Evolutionary conservation across 2,888 invertebrate genomes (phyloP).

Genomic region (Odontocolon sp.): DNA sequence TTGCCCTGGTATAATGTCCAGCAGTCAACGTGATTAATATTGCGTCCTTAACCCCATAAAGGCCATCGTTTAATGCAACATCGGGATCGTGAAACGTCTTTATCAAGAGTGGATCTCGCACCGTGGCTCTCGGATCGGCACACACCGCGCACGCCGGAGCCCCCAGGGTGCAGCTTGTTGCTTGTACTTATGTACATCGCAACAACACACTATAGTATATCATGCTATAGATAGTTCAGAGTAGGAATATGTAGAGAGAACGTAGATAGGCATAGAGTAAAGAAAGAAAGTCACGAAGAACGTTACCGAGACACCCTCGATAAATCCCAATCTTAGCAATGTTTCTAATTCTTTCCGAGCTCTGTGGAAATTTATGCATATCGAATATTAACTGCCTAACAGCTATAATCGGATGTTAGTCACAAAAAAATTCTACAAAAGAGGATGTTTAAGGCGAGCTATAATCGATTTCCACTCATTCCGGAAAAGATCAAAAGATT

Average conservation of each 20-base stretch:
- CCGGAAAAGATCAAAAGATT: background rate
- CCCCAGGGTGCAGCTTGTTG: conserved; percentile 29
- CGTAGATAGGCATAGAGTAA: no score
- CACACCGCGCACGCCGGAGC: conserved; percentile 20
- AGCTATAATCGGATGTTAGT: no score
- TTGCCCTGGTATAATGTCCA: conserved; percentile 34
- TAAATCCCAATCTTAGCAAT: background rate
- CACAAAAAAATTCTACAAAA: no score
- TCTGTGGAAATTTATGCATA: no score
- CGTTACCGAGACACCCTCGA: background rate
- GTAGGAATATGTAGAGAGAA: no score
- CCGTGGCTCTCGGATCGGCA: conserved; percentile 28
- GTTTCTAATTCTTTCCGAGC: no score
- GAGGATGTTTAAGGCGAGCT: no score
- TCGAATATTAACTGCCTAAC: no score
- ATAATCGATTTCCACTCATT: background rate
- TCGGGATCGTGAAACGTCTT: conserved; percentile 62
- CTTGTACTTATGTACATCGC: conserved; percentile 27
- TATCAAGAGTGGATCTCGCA: conserved; percentile 59
- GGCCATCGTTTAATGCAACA: conserved; percentile 64
- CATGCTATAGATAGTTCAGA: background rate
- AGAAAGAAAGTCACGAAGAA: background rate
- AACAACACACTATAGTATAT: conserved; percentile 25
- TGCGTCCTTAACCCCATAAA: conserved; percentile 56
- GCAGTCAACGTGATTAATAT: conserved; percentile 61